Base-by-base conservation (phyloP, 1,140 invertebrate species). In the Aphis craccivora region DNA sequence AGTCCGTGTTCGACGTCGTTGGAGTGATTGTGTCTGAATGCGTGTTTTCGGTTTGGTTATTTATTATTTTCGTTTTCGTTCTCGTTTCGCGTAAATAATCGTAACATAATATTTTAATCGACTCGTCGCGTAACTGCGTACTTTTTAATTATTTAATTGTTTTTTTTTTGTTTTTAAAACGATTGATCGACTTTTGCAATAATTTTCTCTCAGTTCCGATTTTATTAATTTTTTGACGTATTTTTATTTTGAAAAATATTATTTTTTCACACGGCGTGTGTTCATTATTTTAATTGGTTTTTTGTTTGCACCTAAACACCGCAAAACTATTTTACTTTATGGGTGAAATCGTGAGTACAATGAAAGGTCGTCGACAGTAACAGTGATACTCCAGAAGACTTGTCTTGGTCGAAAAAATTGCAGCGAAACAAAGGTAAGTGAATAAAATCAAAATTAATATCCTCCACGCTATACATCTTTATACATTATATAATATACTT, bases 1-100 rank as follows among this genome's bases (percentile, higher is more conserved):
- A 93, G 91, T 93, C 37, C 91, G 91, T 83, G 91, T 93, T 84
- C 43, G 53, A 48, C 91, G 91, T 93, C 35, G 76, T 30, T 30
- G n/a, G 48, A 4, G 91, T 11, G n/a, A 40, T 35, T 14, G 45
- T 40, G 48, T 93, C 1, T 4, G 0, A 1, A 37, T 18, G 45
- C 51, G n/a, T 25, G 40, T 76, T n/a, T 18, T 76, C n/a, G 0
- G n/a, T 84, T 55, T 14, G 45, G 45, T 81, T 67, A 4, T 67
- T 67, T n/a, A 30, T 60, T 60, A 30, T 91, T 48, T 20, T 40
- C 35, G 6, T 81, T 48, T 48, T 45, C 30, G 6, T 91, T 76
- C 83, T 76, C 40, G 60, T 67, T 91, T 90, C 3, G 48, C 53
- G 84, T 87, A 87, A 45, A 87, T 45, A 8, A 83, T 83, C 35